Evolutionary conservation across 2,797 vertebrate genomes (phyloP), one percentile per base, ranked within the genome.

Genomic region (Coregonus suidteri): DNA sequence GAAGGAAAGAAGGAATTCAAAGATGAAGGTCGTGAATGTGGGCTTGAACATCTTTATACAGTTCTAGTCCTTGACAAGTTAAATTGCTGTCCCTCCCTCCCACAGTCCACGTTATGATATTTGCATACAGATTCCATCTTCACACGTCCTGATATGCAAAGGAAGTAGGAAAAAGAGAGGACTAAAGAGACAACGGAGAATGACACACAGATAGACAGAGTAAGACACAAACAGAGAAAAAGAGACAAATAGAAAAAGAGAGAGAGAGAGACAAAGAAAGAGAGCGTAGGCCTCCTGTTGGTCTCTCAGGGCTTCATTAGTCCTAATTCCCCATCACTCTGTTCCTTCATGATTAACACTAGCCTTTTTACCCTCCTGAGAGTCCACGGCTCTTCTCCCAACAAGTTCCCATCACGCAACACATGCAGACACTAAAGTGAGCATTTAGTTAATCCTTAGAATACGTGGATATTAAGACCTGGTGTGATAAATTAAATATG

Each of bases 221-320:
- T 0, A 11, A 47, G 41, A 47, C 41, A 47, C 7, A 47, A 9
- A 47, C 41, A 9, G 41, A 47, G 41, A 47, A 47, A 47, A 9
- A 47, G 41, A 47, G 41, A 47, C 41, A 47, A 47, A 72, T 51
- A 67, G 20, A 56, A 31, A 18, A 31, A 74, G n/a, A 68, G 72
- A 20, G 73, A 77, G 62, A 75, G 54, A 76, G 65, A 62, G 70
- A 81, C 68, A 75, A 14, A 67, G 81, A 71, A 34, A 18, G 18
- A 47, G 30, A 31, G 66, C 66, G 62, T 20, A 20, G 59, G 56
- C 56, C 64, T 37, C 41, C 52, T 53, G 47, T 72, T 4, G 4
- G 95, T 96, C 97, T 96, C 96, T 91, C 88, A 92, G 96, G 95
- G 93, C 96, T 95, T 95, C 96, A 97, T 98, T 98, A 98, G 96